Base-by-base conservation (phyloP, 2,113 vertebrate species). In the Bucco capensis region DNA sequence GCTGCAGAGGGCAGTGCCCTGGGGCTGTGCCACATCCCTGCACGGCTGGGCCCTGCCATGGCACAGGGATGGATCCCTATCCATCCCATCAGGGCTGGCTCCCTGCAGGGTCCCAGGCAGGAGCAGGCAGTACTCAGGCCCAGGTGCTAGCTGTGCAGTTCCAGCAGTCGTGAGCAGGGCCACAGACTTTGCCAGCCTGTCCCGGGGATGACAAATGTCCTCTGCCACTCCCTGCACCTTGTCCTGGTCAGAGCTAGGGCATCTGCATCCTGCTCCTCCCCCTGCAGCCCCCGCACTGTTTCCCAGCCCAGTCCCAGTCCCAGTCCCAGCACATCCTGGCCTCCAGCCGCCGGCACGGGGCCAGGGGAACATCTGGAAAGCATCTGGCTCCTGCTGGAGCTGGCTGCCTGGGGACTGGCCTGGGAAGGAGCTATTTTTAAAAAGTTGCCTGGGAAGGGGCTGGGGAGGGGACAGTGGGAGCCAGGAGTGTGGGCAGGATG, bases 371-470 rank as follows among this genome's bases (percentile, higher is more conserved):
- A 98, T 98, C 96, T 98, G 98, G 97, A 92, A 73, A 94, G 96
- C 98, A 98, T 98, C 97, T 98, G 98, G 96, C 91, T 86, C 62
- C 83, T 75, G 94, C 97, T 89, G 93, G 38, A 8, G 57, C 84
- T 69, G 57, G 74, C 33, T 42, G 90, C 62, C 14, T 27, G 92
- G 88, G 93, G 93, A 94, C 71, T 12, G 28, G 94, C 95, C 95
- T 97, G 97, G 96, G 97, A 98, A 97, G 91, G 23, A 90, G 87
- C 95, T 97, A 97, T 98, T 98, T 97, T 97, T 97, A 89, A 38
- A 74, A 76, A 78, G 33, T 10, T 42, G 61, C 6, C 0, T 6
- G 17, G 31, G 33, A n/a, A 10, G 33, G 61, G 75, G 54, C 16
- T 31, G 69, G 51, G 64, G 47, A 61, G 56, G 88, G 93, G 69